Percentiles rank a stretch among this genome's conserved stretches.
phyloP scores from a whole-genome alignment of 30 jellyfish, hydroid and myxozoan species.

The Turritopsis dohrnii region DNA sequence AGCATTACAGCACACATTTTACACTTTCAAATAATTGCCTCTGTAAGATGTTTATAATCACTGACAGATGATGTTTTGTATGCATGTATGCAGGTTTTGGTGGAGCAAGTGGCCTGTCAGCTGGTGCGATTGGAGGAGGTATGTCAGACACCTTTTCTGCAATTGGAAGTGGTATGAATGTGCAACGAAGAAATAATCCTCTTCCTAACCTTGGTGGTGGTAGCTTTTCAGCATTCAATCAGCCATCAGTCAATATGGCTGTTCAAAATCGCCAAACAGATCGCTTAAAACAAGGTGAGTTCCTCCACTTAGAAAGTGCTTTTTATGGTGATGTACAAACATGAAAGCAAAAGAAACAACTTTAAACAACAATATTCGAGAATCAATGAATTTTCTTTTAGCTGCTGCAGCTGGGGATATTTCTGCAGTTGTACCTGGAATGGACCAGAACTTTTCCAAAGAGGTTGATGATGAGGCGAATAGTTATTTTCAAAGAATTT shows the following conservation, averaged over 20 bases:
- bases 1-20: too few species aligned
- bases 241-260: conserved; percentile 53
- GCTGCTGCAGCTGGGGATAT: conserved; percentile 77
- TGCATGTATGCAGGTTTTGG: conserved; percentile 30
- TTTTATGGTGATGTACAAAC: too few species aligned
- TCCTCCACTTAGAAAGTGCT: too few species aligned
- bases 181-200: conserved; percentile 23
- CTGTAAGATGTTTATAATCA: too few species aligned
- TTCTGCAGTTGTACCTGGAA: conserved; percentile 94
- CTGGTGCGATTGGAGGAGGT: conserved; percentile 41
- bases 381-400: neutral
- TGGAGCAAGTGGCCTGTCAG: conserved; percentile 27
- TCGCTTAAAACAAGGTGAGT: conserved; percentile 70
- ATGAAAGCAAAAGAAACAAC: too few species aligned
- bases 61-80: neutral
- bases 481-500: conserved; percentile 79
- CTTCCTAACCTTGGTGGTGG: conserved; percentile 25
- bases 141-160: conserved; percentile 39
- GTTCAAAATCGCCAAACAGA: conserved; percentile 84
- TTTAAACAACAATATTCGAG: too few species aligned
- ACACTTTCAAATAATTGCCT: too few species aligned
- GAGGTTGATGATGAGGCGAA: conserved; percentile 95
- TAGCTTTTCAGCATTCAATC: conserved; percentile 57
- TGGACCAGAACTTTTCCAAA: conserved; percentile 93
- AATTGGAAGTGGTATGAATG: conserved; percentile 22